Evolutionary conservation across 2,113 vertebrate genomes (phyloP), one percentile per base, ranked within the genome.

Genomic region (Podocnemis expansa): DNA sequence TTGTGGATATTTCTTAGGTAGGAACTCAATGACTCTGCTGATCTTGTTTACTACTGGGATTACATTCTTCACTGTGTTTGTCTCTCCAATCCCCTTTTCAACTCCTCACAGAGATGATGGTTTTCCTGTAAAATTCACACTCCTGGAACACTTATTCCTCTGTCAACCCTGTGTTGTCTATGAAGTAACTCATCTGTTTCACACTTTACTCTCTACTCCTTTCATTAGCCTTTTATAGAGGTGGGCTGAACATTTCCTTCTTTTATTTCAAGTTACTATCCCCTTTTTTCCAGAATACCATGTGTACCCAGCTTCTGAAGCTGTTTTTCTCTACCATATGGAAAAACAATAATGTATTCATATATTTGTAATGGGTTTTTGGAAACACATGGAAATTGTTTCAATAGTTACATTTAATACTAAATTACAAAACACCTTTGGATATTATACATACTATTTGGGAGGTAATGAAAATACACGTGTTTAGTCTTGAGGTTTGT

Each of bases 211-310:
- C 22, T 87, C 2, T 14, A 10, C 31, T 54, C 38, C n/a, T 82
- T 92, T 80, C 80, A 82, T 75, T 84, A 90, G 82, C 54, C 47
- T 88, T 52, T 82, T 75, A 51, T 43, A 52, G 52, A 95, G 84
- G 22, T 43, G 4, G 3, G 12, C 17, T 78, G 21, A 70, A 63
- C 76, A 78, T 63, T 55, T 67, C 43, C 54, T 78, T 43, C 34
- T 94, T 47, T 43, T 90, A 22, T 25, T 73, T 27, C 85, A 94
- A n/a, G 34, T 41, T 56, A 38, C 80, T 89, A 45, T 84, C 24
- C 31, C n/a, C 75, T 41, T 13, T 70, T 22, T 88, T 88, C 2
- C 45, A 89, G 19, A 6, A 47, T 81, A 89, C 58, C 45, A 27
- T 8, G 55, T 17, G 41, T 19, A 47, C 1, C 0, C 22, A 34